Conservation (phyloP, 2,797 vertebrate species). For the Eupleurogrammus muticus region DNA sequence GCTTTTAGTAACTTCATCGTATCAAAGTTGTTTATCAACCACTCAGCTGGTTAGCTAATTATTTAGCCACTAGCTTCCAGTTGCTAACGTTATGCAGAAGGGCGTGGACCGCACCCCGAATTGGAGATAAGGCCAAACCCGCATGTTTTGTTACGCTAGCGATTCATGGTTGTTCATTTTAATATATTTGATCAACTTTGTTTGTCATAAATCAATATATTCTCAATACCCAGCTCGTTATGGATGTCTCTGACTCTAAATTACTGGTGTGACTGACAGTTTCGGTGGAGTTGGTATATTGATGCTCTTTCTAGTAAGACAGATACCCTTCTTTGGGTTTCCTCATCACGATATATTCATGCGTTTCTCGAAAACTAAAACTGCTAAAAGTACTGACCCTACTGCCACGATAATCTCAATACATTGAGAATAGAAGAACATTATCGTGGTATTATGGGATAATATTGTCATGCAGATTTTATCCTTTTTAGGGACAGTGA, state of each 20-base stretch:
- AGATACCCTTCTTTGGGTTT: not conserved
- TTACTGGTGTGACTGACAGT: not conserved
- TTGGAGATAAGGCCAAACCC: conserved; percentile 5
- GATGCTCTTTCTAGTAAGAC: not conserved
- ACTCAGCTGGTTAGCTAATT: conserved; percentile 25
- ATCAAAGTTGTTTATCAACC: not conserved
- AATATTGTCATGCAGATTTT: not conserved
- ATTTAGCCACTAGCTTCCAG: conserved; percentile 60
- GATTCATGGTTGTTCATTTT: fast-evolving
- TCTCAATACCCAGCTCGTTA: not conserved
- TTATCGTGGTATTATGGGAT: no score
- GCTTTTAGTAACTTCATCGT: not conserved
- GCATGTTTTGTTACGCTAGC: not conserved
- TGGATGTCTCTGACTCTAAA: not conserved
- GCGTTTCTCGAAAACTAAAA: no score
- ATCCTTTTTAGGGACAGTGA: not conserved
- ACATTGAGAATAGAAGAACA: no score
- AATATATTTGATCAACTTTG: not conserved
- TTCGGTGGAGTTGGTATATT: not conserved
- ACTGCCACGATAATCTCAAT: no score
- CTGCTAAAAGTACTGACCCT: no score
- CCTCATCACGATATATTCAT: not conserved
- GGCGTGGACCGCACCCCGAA: conserved; percentile 63
- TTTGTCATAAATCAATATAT: fast-evolving
- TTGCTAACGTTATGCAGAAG: conserved; percentile 62